These are phyloP conservation scores for Moxostoma hubbsi DNA, from an alignment of 2,797 vertebrate genomes.

Conservation along the genomic window DNA sequence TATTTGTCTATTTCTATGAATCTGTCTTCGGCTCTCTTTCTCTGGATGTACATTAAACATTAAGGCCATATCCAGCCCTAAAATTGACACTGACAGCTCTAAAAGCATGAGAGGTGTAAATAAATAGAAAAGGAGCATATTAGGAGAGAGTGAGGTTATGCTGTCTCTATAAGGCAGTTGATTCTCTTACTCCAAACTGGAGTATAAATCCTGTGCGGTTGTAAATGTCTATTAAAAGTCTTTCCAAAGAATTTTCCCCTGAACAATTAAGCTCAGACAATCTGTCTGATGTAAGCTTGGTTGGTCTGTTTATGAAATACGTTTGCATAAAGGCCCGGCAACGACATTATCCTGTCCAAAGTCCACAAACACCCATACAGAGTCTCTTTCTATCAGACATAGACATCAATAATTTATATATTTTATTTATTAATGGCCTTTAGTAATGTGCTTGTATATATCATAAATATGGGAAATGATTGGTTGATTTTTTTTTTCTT, in stretches of 20 bases:
- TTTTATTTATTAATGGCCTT: constrained; percentile 81
- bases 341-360: constrained; percentile 3
- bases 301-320: constrained; percentile 9
- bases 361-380: background rate
- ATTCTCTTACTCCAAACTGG: background rate
- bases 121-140: background rate
- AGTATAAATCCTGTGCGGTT: background rate
- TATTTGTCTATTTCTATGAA: background rate
- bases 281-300: background rate
- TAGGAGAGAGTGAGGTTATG: background rate
- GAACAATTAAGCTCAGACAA: background rate
- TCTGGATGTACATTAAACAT: background rate
- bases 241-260: background rate
- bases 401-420: constrained; percentile 73
- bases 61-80: background rate
- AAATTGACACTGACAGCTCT: background rate
- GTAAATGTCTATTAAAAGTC: background rate
- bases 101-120: background rate
- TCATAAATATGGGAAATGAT: constrained; percentile 51
- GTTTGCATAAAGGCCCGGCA: constrained; percentile 3
- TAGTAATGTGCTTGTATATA: constrained; percentile 46
- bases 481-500: too few relatives aligned
- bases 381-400: constrained; percentile 25
- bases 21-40: background rate
- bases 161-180: background rate